Evolutionary conservation across 2,888 invertebrate species (phyloP).

Genomic region (Latheticus oryzae): DNA sequence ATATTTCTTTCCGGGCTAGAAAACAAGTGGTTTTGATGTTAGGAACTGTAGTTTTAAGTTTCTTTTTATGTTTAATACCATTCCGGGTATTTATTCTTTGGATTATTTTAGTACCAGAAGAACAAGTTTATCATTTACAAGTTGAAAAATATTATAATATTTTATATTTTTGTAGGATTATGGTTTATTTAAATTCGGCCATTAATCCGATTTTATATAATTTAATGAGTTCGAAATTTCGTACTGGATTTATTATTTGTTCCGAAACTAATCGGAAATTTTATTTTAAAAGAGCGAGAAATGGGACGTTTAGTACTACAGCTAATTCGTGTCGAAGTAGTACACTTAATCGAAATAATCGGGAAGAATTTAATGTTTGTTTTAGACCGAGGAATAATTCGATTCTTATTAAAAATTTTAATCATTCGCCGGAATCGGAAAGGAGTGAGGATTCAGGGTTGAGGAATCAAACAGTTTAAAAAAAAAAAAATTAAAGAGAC

Average conservation of each 20-base stretch:
- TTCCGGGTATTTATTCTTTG: conserved; percentile 86
- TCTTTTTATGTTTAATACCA: conserved; percentile 89
- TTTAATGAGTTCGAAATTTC: conserved; percentile 91
- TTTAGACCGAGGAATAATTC: conserved; percentile 59
- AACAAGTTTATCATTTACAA: conserved; percentile 76
- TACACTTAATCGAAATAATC: conserved; percentile 57
- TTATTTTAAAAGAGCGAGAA: conserved; percentile 65
- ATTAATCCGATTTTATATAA: conserved; percentile 94
- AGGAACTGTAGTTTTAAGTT: conserved; percentile 86
- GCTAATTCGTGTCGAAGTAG: conserved; percentile 65
- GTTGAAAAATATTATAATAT: conserved; percentile 85
- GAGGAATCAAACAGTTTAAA: conserved; percentile 12
- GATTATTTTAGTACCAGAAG: conserved; percentile 82
- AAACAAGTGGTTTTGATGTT: conserved; percentile 89
- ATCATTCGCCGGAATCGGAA: conserved; percentile 68
- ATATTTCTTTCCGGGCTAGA: conserved; percentile 77
- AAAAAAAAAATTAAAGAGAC: no score
- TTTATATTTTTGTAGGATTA: conserved; percentile 85
- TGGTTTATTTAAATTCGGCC: conserved; percentile 90
- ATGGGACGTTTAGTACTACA: conserved; percentile 72
- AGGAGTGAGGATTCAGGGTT: conserved; percentile 54
- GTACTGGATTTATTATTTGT: conserved; percentile 81
- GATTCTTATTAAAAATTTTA: conserved; percentile 58
- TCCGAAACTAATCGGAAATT: conserved; percentile 69
- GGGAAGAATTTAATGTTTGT: conserved; percentile 59